Base-by-base conservation (phyloP, 2,113 vertebrate species). In the Tragelaphus strepsiceros region DNA sequence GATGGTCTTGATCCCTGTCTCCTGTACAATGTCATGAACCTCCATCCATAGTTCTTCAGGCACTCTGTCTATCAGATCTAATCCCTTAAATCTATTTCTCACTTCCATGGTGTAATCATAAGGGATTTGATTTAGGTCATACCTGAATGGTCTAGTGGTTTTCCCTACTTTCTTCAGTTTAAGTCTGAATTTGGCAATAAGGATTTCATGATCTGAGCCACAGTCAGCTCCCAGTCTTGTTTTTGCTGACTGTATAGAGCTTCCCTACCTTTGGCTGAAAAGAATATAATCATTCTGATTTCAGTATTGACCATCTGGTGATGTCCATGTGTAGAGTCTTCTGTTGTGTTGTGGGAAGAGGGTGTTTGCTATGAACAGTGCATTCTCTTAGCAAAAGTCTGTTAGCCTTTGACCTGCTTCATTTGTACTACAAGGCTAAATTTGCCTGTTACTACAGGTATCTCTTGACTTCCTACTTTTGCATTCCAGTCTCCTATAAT, bases 371-470 rank as follows among this genome's bases (percentile, higher is more conserved):
- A 10, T 35, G 64, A 67, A 32, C 64, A 35, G 32, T 67, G 64
- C 0, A 0, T 21, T 67, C 64, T 35, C 32, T 21, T 19, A 3
- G 32, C 32, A 67, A 35, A 67, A 21, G 32, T 67, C 32, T 67
- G 32, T 19, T 19, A n/a, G 32, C 62, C 2, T n/a, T 67, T n/a
- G 1, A 0, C 32, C 62, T 67, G 32, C 7, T 67, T 67, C 7
- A 67, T 67, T 67, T 67, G 64, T 67, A 67, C 17, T 35, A 17
- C 32, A 67, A 35, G 16, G 32, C 64, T 32, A 67, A 67, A 67
- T 35, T 35, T 67, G 16, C 4, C 17, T 67, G 32, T 67, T 67
- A 67, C 17, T 67, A 4, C 8, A 35, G 32, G 64, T 67, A 21
- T 67, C 16, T 67, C 64, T 67, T 67, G 64, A 67, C 32, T 35